These are phyloP conservation scores for Caenorhabditis panamensis DNA, from an alignment of 2,888 invertebrate genomes.

Conservation along the genomic window DNA sequence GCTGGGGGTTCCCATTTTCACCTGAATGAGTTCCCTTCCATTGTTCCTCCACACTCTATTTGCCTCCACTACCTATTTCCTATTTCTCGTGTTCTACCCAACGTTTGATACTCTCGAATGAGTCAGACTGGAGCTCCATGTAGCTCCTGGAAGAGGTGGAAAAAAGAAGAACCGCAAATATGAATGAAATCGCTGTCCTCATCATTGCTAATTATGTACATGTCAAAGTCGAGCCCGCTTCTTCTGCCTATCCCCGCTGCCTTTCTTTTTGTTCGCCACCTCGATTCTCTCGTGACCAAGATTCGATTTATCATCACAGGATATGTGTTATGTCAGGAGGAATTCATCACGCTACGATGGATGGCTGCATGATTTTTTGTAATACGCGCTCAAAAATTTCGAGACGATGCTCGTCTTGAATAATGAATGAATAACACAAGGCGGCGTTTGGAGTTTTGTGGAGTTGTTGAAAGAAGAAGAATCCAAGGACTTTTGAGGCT, in stretches of 20 bases:
- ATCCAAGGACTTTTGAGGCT: slow-evolving; percentile 30
- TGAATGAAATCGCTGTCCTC: slow-evolving; percentile 29
- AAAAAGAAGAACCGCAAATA: slow-evolving; percentile 4
- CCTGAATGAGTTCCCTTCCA: slow-evolving; percentile 49
- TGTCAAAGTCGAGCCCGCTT: slow-evolving; percentile 43
- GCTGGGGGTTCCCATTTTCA: slow-evolving; percentile 40
- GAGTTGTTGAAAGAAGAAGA: slow-evolving; percentile 26
- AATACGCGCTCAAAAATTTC: slow-evolving; percentile 45
- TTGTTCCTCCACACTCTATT: slow-evolving; percentile 25
- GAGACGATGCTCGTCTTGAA: slow-evolving; percentile 52
- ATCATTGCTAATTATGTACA: slow-evolving; percentile 57
- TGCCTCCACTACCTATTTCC: no score
- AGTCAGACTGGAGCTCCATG: background rate
- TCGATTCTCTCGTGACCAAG: slow-evolving; percentile 48
- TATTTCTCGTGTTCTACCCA: background rate
- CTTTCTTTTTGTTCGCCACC: slow-evolving; percentile 32
- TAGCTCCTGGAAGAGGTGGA: background rate
- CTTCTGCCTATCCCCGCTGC: background rate
- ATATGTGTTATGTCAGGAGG: slow-evolving; percentile 47
- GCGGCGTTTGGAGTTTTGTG: slow-evolving; percentile 2
- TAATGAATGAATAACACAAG: slow-evolving; percentile 41
- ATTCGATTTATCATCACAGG: slow-evolving; percentile 55
- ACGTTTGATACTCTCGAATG: slow-evolving; percentile 20
- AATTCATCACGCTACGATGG: slow-evolving; percentile 45
- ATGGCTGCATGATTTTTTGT: slow-evolving; percentile 57